Percentiles rank a stretch among this genome's conserved stretches.
These are phyloP conservation scores for Malurus alboscapulatus DNA, from an alignment of 2,113 vertebrate species.

Conservation along the genomic window DNA sequence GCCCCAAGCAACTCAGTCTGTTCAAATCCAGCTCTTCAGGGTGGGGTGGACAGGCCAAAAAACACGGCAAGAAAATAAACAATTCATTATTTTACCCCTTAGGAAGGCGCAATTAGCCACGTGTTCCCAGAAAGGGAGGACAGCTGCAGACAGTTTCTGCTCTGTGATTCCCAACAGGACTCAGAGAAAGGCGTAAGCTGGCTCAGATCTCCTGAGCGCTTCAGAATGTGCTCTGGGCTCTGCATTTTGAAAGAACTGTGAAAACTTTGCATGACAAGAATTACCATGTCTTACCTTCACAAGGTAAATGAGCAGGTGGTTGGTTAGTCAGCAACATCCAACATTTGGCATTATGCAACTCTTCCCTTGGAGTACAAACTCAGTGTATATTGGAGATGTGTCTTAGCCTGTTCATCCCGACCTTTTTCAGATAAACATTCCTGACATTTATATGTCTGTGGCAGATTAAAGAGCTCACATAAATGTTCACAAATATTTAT, in stretches of 20 bases:
- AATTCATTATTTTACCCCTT: not conserved
- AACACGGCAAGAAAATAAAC: not conserved
- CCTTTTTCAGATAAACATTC: not conserved
- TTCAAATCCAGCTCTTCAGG: not conserved
- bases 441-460: not conserved
- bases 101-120: accelerated
- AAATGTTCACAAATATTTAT: not conserved
- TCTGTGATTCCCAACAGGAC: not conserved
- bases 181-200: not conserved
- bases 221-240: not conserved
- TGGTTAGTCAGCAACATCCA: not conserved
- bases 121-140: accelerated
- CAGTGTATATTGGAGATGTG: not conserved
- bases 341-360: not conserved
- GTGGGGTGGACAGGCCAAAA: not conserved
- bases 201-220: not conserved
- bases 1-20: not conserved
- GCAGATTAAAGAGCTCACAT: not conserved
- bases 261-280: not conserved
- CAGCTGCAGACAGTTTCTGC: not conserved
- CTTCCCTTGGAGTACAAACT: not conserved
- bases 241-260: not conserved
- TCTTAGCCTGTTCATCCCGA: not conserved
- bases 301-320: not conserved
- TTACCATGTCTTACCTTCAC: not conserved